A percentile compares a stretch with the other conserved stretches of the same genome.
These are phyloP conservation scores for Neodon shergylaensis DNA, from an alignment of 2,113 vertebrate genomes.

Conservation along the genomic window DNA sequence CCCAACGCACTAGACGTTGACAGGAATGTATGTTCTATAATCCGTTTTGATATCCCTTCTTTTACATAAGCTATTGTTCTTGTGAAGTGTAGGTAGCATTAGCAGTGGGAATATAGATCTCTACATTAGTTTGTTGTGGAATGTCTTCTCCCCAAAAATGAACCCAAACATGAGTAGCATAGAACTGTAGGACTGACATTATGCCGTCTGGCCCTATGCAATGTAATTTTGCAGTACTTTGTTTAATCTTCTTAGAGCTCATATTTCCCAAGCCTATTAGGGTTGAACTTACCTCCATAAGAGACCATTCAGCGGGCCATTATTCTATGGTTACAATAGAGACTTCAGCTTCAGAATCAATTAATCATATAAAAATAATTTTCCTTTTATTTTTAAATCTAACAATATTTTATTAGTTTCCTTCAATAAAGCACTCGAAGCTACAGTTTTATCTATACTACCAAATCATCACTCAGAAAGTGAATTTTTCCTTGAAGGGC, in stretches of 20 bases:
- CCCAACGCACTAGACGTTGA: no score
- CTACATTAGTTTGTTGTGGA: neutral
- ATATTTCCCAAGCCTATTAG: neutral
- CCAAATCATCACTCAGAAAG: neutral
- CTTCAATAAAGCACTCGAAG: neutral
- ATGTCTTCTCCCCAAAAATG: neutral
- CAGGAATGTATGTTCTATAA: neutral
- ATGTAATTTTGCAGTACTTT: neutral
- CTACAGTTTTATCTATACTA: neutral
- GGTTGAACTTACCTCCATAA: neutral
- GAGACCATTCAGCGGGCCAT: neutral
- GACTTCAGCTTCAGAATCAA: neutral
- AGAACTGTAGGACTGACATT: neutral
- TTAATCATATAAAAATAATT: neutral
- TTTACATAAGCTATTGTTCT: neutral
- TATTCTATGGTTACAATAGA: neutral
- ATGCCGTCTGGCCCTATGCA: neutral
- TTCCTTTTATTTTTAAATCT: neutral
- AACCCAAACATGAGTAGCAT: neutral
- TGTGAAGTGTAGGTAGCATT: neutral
- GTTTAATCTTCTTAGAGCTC: neutral
- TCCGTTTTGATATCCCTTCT: neutral
- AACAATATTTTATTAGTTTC: neutral
- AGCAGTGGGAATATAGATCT: neutral
- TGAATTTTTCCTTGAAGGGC: neutral